Base-by-base conservation (phyloP, 1,140 invertebrate genomes). In the Branchinecta lynchi region DNA sequence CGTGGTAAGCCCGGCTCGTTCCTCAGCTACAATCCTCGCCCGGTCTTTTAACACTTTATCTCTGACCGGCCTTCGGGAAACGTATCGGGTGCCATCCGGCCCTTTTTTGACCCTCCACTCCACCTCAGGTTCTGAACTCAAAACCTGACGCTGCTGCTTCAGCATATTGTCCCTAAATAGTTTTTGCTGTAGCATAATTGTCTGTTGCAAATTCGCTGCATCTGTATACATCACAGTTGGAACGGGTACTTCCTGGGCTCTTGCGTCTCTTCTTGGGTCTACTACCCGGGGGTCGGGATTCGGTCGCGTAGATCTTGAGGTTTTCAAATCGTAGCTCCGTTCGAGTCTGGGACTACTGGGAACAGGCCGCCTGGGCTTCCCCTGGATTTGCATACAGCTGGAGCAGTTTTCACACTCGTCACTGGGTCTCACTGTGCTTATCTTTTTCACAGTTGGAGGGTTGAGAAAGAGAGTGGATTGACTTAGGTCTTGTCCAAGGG, bases 101-200 rank as follows among this genome's bases (percentile, higher is more conserved):
- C 88, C 79, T 44, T 86, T 81, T 74, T 90, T 91, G 0, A 91
- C 87, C 75, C 90, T 88, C 87, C 87, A 89, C 71, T 88, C 86
- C 86, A 87, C 87, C 68, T 79, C 78, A 0, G 80, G 77, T 60
- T 82, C 81, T 65, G 68, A 67, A 21, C 68, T 67, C 75, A 70
- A 44, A 72, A 74, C 15, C 21, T 70, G 70, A 17, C 69, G 66
- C 51, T 72, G 71, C 46, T 71, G 71, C 20, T 67, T 65, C 32
- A 71, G 70, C 60, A 82, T 74, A 6, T 83, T 81, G 74, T 85
- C 83, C 51, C 83, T 83, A 73, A 88, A 86, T 10, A 88, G 75
- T 75, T 87, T 83, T 73, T 89, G 86, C 73, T 89, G 87, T 6
- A 87, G 78, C 71, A 85, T 78, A 76, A 88, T 88, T 8, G 87